These are phyloP conservation scores for Aegotheles bennettii DNA, from an alignment of 2,113 vertebrate species.

Conservation along the genomic window DNA sequence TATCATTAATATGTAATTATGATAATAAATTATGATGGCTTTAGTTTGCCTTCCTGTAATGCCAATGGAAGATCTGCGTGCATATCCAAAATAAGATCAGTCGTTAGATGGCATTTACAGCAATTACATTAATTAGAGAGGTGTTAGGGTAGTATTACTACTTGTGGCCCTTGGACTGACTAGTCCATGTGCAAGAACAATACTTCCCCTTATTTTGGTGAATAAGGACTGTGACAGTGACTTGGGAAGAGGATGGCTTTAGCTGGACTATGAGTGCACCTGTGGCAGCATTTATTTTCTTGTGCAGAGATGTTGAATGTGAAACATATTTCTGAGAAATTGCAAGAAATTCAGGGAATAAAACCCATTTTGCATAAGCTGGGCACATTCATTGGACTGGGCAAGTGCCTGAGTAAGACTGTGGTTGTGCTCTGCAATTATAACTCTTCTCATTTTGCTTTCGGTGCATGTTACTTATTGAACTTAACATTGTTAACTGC, in stretches of 20 bases:
- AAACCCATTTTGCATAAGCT: not conserved
- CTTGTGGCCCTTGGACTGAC: not conserved
- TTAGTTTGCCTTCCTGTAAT: conserved; percentile 9
- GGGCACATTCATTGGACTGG: not conserved
- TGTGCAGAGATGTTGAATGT: not conserved
- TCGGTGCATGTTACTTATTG: not conserved
- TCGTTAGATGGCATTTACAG: not conserved
- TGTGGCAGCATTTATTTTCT: not conserved
- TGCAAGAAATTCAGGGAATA: not conserved
- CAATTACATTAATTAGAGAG: conserved; percentile 25
- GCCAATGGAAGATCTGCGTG: not conserved
- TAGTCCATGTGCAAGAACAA: not conserved
- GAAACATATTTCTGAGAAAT: not conserved
- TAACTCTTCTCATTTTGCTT: not conserved
- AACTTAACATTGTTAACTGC: not conserved
- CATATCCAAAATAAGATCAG: not conserved
- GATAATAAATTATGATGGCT: not conserved
- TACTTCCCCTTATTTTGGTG: not conserved
- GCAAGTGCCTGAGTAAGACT: not conserved
- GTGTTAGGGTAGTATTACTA: not conserved
- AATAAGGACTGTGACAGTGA: not conserved
- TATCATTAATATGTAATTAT: conserved; percentile 23
- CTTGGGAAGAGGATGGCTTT: not conserved
- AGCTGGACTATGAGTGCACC: not conserved
- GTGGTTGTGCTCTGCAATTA: not conserved